Conservation (phyloP, 2,797 vertebrate species). For the Etheostoma perlongum region DNA sequence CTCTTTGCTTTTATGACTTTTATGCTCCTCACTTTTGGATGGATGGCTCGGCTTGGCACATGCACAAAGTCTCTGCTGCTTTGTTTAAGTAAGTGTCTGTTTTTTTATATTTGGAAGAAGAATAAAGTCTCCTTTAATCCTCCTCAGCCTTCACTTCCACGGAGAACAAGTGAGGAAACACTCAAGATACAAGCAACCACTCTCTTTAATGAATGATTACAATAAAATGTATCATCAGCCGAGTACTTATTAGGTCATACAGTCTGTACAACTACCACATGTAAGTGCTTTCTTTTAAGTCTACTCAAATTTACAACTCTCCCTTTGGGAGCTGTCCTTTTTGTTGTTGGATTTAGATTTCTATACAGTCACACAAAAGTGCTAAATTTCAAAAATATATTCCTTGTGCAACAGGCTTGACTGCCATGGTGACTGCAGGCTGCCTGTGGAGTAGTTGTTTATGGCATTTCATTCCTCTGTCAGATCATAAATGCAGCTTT, state of each 20-base stretch:
- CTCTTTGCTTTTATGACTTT: constrained; percentile 52
- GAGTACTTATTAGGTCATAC: constrained; percentile 12
- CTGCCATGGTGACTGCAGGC: constrained; percentile 59
- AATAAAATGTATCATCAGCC: constrained; percentile 23
- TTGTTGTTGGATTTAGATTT: constrained; percentile 40
- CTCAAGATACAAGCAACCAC: constrained; percentile 31
- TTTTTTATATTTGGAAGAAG: constrained; percentile 42
- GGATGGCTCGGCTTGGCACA: constrained; percentile 57
- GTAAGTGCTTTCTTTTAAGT: constrained; percentile 34
- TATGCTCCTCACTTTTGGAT: constrained; percentile 51
- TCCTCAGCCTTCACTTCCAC: constrained; percentile 39
- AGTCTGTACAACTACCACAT: constrained; percentile 17
- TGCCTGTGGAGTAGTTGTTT: constrained; percentile 67
- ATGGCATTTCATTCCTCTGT: constrained; percentile 74
- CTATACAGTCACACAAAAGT: neutral
- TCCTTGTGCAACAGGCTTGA: constrained; percentile 3
- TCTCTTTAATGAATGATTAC: constrained; percentile 42
- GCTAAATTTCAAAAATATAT: constrained; percentile 25
- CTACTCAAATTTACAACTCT: constrained; percentile 29
- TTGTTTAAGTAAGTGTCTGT: constrained; percentile 52
- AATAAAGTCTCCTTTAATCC: constrained; percentile 42
- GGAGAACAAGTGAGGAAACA: constrained; percentile 33
- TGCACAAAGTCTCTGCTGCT: constrained; percentile 47
- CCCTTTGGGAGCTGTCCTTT: constrained; percentile 13
- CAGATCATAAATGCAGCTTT: constrained; percentile 80